Evolutionary conservation across 2,888 invertebrate species (phyloP).

Genomic region (Leptopilina syphax): DNA sequence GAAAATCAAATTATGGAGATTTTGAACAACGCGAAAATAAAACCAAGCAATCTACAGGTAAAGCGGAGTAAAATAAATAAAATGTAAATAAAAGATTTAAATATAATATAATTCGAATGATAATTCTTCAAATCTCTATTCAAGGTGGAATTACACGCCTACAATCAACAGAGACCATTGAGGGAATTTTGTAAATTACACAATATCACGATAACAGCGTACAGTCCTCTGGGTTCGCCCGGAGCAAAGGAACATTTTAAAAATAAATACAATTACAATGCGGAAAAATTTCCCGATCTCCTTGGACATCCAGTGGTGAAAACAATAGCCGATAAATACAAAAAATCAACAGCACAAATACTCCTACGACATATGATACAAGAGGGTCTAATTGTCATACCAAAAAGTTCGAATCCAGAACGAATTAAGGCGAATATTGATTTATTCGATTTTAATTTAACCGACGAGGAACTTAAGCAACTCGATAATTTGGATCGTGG

Average conservation of each 20-base stretch:
- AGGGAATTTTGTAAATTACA: conserved; percentile 81
- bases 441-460: conserved; percentile 82
- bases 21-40: conserved; percentile 80
- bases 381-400: conserved; percentile 84
- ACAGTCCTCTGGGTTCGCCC: conserved; percentile 84
- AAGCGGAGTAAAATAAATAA: conserved; percentile 35
- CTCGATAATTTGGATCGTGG: conserved; percentile 81
- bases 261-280: conserved; percentile 70
- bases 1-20: conserved; percentile 83
- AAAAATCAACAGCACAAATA: conserved; percentile 84
- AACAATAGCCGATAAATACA: conserved; percentile 80
- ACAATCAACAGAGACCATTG: conserved; percentile 85
- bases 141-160: conserved; percentile 85
- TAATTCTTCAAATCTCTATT: conserved; percentile 11
- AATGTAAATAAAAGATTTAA: neutral
- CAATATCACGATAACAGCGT: conserved; percentile 84
- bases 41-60: conserved; percentile 84
- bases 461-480: conserved; percentile 78
- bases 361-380: conserved; percentile 84
- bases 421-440: conserved; percentile 85
- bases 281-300: conserved; percentile 79
- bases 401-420: conserved; percentile 85
- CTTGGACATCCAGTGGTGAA: conserved; percentile 80
- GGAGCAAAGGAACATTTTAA: conserved; percentile 79
- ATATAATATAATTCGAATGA: too few relatives aligned